Evolutionary conservation across 2,797 vertebrate species (phyloP), one percentile per base, ranked within the genome.

Genomic region (Acridotheres tristis): DNA sequence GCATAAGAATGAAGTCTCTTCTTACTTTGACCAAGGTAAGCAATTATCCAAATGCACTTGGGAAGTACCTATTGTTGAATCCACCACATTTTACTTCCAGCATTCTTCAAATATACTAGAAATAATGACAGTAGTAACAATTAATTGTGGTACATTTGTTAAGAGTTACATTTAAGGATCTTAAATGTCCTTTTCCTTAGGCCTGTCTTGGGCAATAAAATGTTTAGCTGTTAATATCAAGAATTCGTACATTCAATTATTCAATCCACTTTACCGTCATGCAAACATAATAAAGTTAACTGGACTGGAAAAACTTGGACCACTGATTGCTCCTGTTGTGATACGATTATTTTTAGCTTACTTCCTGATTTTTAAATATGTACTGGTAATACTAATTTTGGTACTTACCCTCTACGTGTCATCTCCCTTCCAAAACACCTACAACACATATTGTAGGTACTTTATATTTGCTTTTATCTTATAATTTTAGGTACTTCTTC

Each of bases 331-430:
- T 18, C 32, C 47, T 38, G 36, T 91, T 36, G 95, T 77, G 65
- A 85, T 32, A 54, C 2, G 4, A 92, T 91, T 93, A 84, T 66
- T 91, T 93, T 94, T 94, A 50, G 14, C 72, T 93, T 94, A 89
- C 66, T 38, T 94, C 73, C 88, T 94, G 42, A 84, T 89, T 97
- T 97, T 96, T 90, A 94, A 95, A 43, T 84, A 91, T 47, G 54
- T 62, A 69, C 17, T 30, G 15, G 8, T 23, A 94, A 91, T 74
- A 62, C 27, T 72, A 63, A 93, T 90, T 92, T 88, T 81, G 22
- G 62, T 80, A 71, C 21, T 83, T 72, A n/a, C 20, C 12, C 11
- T 69, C 17, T 69, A 71, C 13, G 62, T 71, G 15, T 30, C 30
- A 77, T 8, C 8, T 7, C 29, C 13, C 29, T 72, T 47, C 75